Evolutionary conservation across 2,888 invertebrate genomes (phyloP), one percentile per base, ranked within the genome.

Genomic region (Netelia fuscicornis): DNA sequence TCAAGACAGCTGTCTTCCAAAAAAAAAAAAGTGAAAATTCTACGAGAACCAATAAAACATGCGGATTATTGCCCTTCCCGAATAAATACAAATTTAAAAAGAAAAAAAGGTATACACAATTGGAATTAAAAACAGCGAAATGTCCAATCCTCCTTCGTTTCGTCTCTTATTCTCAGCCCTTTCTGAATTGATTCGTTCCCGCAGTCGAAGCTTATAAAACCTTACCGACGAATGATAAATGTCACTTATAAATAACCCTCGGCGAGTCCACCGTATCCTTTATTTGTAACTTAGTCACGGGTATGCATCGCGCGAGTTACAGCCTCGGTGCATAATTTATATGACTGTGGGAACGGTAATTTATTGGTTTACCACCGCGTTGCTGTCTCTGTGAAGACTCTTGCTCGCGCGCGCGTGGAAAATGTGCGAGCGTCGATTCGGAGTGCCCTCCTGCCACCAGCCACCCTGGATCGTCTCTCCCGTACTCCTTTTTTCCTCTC

Each of bases 231-330:
- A 78, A 81, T 84, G 84, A 84, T 81, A 81, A 84, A 84, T 81
- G 81, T 78, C 77, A 84, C 77, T 84, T 84, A 84, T 84, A 84
- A 84, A 84, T 84, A 84, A 84, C 62, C 67, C 30, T 37, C 6
- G 62, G 81, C 78, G 78, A 84, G 81, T 78, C 20, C 48, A 37
- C 10, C 72, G 70, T 78, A 84, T 81, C 81, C 84, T 81, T 84
- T 78, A 84, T 84, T 84, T 64, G 84, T 68, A 78, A 84, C 74
- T 81, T 84, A 84, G 84, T 84, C 84, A 81, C 84, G 78, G 84
- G 62, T 74, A 72, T 81, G 81, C 68, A 71, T 81, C 67, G 77
- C 78, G 71, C 80, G 71, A 72, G 84, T 77, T 62, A 81, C 77
- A 77, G 77, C 81, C 84, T 70, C 77, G 81, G 78, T 81, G 81